Evolutionary conservation across 2,797 vertebrate species (phyloP), one percentile per base, ranked within the genome.

Genomic region (Macropodus opercularis): DNA sequence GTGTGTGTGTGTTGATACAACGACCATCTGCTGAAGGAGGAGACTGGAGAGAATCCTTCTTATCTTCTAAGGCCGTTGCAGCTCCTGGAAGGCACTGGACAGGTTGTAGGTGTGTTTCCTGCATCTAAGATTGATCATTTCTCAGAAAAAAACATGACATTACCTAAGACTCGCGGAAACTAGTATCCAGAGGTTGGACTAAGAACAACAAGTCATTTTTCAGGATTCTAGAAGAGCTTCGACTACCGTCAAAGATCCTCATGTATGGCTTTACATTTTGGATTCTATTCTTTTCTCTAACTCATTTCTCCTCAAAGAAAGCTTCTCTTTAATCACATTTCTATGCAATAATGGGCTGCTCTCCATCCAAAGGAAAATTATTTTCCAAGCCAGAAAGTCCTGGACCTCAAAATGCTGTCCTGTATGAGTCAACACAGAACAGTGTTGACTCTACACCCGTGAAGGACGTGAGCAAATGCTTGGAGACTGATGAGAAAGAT

Each of bases 321-420:
- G 47, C 11, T 56, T 64, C 70, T 29, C 0, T 71, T 47, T 10
- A 49, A 8, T 43, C 7, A 13, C 1, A 0, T 50, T 63, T 31
- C 26, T 54, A 31, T 32, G 4, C 11, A 51, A 74, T 58, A 50
- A 99, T 99, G 97, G 97, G 97, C 19, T 97, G 95, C 56, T 91
- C 96, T 41, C 95, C 96, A 47, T 98, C 97, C 38, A 96, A 91
- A 87, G 94, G 90, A 8, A 88, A 89, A 35, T 70, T 85, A 29
- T 91, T 90, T 65, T 74, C 75, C 48, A 90, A 81, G 65, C 36
- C 72, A 57, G 65, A 52, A 18, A 85, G 70, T 24, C 73, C 83
- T 39, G 83, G 81, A 51, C 85, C n/a, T 48, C 47, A 59, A 43
- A 57, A 64, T n/a, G 27, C 21, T 58, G 27, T 84, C 43, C 27